Evolutionary conservation across 2,888 invertebrate species (phyloP), one percentile per base, ranked within the genome.

Genomic region (Rhyacophila evoluta): DNA sequence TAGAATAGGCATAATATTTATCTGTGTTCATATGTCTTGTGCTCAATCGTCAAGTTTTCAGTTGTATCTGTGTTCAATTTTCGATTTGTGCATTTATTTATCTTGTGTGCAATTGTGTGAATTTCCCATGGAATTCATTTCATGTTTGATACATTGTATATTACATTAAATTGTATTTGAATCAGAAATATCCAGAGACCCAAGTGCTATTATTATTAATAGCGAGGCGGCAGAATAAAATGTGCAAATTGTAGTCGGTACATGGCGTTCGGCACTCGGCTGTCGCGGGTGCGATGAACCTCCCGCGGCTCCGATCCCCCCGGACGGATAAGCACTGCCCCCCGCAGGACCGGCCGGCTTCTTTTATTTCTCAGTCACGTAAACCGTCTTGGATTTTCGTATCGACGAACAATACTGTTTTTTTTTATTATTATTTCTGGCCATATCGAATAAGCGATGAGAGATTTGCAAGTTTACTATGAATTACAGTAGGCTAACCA

Each of bases 221-320:
- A n/a, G n/a, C n/a, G 29, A 33, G 29, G 29, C 29, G 29, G 29
- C 29, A 4, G 29, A 33, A 33, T 33, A 33, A 33, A 33, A 33
- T 33, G 29, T 33, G 29, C 29, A 33, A 33, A 33, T 33, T 33
- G 29, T 33, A 33, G 2, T 4, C 19, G 6, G 55, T 55, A 55
- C 55, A 19, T 19, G 19, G 15, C 55, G 19, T 19, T 55, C 55
- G 55, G 19, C 55, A 55, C 15, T 55, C 55, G 55, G 55, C 55
- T 55, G 55, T 55, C 55, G 55, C 55, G 55, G 55, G 55, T 55
- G 55, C 55, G 55, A 55, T 55, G 55, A 55, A 55, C 55, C 55
- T 19, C 29, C 29, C 29, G 29, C 29, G 29, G 29, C 55, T 55
- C 55, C 55, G 19, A 15, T 8, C 25, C 8, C 55, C 55, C 55